Conservation (phyloP, 2,113 vertebrate genomes). For the Alces alces region DNA sequence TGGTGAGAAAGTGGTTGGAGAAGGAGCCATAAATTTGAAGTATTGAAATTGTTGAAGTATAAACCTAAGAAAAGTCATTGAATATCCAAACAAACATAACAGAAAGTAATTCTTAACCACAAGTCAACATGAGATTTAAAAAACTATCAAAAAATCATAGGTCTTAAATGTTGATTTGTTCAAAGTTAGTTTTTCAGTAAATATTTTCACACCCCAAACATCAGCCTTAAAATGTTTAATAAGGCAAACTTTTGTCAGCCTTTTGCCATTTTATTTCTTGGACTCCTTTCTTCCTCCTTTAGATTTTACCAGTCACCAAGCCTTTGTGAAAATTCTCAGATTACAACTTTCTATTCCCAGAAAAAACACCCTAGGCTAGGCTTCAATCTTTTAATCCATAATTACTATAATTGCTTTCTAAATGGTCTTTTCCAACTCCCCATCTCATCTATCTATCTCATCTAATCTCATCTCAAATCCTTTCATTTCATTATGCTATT, state of each 20-base stretch:
- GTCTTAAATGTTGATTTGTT: background rate
- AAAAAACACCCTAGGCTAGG: slow-evolving; percentile 29
- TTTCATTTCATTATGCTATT: background rate
- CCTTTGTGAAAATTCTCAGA: slow-evolving; percentile 50
- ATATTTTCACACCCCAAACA: background rate
- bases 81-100: background rate
- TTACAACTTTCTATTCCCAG: slow-evolving; percentile 42
- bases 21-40: background rate
- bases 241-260: background rate
- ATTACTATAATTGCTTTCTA: slow-evolving; percentile 56
- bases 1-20: background rate
- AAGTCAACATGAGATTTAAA: background rate
- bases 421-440: background rate
- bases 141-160: background rate
- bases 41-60: background rate
- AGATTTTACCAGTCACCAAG: slow-evolving; percentile 20
- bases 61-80: slow-evolving; percentile 37
- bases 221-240: slow-evolving; percentile 3
- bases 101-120: background rate
- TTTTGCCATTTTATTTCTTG: slow-evolving; percentile 26
- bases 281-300: background rate
- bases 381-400: slow-evolving; percentile 48
- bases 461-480: background rate
- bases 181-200: slow-evolving; percentile 7
- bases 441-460: background rate